These are phyloP conservation scores for Oreohelix idahoensis DNA, from an alignment of 1,140 invertebrate genomes.

Conservation along the genomic window DNA sequence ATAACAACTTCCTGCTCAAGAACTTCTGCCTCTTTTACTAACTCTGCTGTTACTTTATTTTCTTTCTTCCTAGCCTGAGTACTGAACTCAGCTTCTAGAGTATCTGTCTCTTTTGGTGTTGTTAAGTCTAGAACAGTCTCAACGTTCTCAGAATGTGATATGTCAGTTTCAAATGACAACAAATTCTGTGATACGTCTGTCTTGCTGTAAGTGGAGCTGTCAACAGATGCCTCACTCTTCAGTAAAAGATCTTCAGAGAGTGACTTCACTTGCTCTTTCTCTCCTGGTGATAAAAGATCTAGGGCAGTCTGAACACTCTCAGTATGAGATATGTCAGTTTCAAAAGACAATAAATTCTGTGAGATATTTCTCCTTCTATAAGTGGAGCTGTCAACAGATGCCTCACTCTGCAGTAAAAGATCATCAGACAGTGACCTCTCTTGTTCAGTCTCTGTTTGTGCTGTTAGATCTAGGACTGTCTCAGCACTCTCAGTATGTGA, in stretches of 20 bases:
- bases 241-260: not conserved
- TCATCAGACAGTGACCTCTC: not conserved
- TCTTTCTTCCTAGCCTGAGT: not conserved
- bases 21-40: not conserved
- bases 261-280: not conserved
- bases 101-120: not conserved
- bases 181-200: not conserved
- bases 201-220: not conserved
- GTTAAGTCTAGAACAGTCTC: not conserved
- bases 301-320: not conserved
- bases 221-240: not conserved
- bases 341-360: not conserved
- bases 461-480: not conserved
- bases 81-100: not conserved
- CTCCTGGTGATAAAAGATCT: not conserved
- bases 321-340: not conserved
- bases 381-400: conserved; percentile 6
- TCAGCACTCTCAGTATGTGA: not conserved
- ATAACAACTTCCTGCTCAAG: not conserved
- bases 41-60: not conserved
- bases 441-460: not conserved
- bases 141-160: not conserved
- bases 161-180: not conserved
- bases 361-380: not conserved
- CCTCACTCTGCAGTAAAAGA: not conserved